Evolutionary conservation across 2,888 invertebrate genomes (phyloP).

Genomic region (Spialia ferax): DNA sequence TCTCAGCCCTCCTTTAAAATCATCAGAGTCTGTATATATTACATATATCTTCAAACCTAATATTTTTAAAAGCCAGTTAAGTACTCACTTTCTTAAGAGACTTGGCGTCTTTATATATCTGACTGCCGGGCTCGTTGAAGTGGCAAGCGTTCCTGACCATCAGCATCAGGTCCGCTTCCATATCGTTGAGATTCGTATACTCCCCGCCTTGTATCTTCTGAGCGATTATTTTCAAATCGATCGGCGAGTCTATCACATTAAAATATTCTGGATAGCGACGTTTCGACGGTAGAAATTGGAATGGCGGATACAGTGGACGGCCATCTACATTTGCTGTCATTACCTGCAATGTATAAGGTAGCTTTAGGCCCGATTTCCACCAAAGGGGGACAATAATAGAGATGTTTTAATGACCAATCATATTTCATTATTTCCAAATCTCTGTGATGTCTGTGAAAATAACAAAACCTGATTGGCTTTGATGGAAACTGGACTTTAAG

Average conservation of each 20-base stretch:
- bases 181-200: slow-evolving; percentile 91
- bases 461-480: too few relatives aligned
- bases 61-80: slow-evolving; percentile 2
- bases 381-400: too few relatives aligned
- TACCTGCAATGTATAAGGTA: slow-evolving; percentile 67
- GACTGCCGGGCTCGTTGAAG: slow-evolving; percentile 98
- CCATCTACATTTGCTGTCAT: slow-evolving; percentile 96
- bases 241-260: slow-evolving; percentile 96
- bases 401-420: too few relatives aligned
- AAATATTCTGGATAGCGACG: slow-evolving; percentile 98
- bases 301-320: slow-evolving; percentile 94
- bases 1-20: too few relatives aligned
- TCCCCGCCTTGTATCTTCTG: slow-evolving; percentile 95
- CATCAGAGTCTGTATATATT: too few relatives aligned
- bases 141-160: slow-evolving; percentile 98
- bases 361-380: too few relatives aligned
- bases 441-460: too few relatives aligned
- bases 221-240: slow-evolving; percentile 97
- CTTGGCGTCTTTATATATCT: slow-evolving; percentile 98
- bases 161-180: slow-evolving; percentile 95
- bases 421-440: too few relatives aligned
- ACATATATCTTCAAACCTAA: neutral
- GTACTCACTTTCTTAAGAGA: slow-evolving; percentile 91
- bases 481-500: too few relatives aligned
- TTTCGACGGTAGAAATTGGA: slow-evolving; percentile 96